These are phyloP conservation scores for Chloebia gouldiae DNA, from an alignment of 2,113 vertebrate species.

Conservation along the genomic window DNA sequence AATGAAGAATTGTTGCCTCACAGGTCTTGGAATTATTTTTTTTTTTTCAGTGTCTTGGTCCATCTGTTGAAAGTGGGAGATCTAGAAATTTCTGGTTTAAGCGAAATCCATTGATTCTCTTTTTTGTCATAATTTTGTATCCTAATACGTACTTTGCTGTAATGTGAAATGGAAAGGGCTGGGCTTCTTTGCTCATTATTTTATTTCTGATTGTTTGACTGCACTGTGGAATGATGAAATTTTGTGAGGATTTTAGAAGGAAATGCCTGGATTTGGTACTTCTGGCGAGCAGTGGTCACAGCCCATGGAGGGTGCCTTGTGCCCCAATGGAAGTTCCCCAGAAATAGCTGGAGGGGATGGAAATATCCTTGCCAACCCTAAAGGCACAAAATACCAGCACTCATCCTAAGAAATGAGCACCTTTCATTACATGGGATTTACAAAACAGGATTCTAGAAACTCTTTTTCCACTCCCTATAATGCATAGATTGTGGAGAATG, in stretches of 20 bases:
- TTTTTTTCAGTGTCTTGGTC: not conserved
- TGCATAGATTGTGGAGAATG: not conserved
- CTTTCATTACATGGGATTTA: not conserved
- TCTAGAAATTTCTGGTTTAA: not conserved
- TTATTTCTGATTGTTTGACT: not conserved
- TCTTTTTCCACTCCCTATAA: not conserved
- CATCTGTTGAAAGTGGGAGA: not conserved
- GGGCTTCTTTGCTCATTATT: not conserved
- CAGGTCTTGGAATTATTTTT: not conserved
- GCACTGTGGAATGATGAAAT: not conserved
- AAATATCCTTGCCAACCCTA: not conserved
- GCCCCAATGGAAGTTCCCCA: not conserved
- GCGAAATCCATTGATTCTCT: not conserved
- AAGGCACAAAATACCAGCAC: not conserved
- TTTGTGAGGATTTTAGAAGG: not conserved
- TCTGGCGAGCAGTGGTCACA: not conserved
- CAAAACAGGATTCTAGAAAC: not conserved
- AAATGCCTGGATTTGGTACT: not conserved
- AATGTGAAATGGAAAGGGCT: not conserved
- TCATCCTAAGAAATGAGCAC: not conserved
- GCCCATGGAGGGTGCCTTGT: fast-evolving
- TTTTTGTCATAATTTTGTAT: not conserved
- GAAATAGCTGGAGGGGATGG: not conserved
- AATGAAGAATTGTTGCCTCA: not conserved
- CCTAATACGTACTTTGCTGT: not conserved